A percentile compares a stretch with the other conserved stretches of the same genome.
These are phyloP conservation scores for Drosophila emarginata DNA, from an alignment of 2,888 invertebrate species.

Conservation along the genomic window DNA sequence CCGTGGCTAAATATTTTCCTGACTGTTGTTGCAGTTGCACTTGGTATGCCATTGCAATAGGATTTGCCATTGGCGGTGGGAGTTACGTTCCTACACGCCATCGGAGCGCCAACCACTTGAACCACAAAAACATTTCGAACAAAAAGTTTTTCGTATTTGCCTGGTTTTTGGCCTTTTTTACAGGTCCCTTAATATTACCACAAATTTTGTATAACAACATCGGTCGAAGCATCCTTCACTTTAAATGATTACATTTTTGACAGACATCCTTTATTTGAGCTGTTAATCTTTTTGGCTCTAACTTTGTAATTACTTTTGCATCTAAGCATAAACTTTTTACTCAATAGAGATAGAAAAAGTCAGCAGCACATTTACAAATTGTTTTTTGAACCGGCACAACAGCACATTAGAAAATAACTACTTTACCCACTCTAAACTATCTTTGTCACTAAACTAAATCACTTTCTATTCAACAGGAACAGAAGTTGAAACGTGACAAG, in stretches of 20 bases:
- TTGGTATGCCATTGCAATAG: conserved; percentile 27
- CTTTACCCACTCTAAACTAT: conserved; percentile 6
- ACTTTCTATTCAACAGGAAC: conserved; percentile 71
- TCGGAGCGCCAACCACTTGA: conserved; percentile 45
- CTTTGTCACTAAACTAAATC: conserved; percentile 62
- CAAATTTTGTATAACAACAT: conserved; percentile 38
- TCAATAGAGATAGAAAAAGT: not conserved
- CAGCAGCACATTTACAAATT: conserved; percentile 54
- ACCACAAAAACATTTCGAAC: conserved; percentile 62
- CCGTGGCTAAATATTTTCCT: conserved; percentile 9
- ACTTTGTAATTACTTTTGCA: conserved; percentile 81
- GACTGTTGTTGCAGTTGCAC: conserved; percentile 24
- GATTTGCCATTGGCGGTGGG: not conserved
- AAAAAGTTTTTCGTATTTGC: conserved; percentile 7
- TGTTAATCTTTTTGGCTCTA: conserved; percentile 75
- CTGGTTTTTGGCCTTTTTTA: conserved; percentile 13
- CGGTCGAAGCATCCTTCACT: conserved; percentile 5
- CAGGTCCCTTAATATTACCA: conserved; percentile 52
- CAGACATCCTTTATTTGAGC: conserved; percentile 33
- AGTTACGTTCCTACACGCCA: not conserved
- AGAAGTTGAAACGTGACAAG: conserved; percentile 19
- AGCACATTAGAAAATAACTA: conserved; percentile 30
- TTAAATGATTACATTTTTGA: conserved; percentile 8
- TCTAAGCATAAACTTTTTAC: conserved; percentile 55
- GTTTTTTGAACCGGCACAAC: conserved; percentile 47